These are phyloP conservation scores for Chelon labrosus DNA, from an alignment of 2,797 vertebrate species.

Conservation along the genomic window DNA sequence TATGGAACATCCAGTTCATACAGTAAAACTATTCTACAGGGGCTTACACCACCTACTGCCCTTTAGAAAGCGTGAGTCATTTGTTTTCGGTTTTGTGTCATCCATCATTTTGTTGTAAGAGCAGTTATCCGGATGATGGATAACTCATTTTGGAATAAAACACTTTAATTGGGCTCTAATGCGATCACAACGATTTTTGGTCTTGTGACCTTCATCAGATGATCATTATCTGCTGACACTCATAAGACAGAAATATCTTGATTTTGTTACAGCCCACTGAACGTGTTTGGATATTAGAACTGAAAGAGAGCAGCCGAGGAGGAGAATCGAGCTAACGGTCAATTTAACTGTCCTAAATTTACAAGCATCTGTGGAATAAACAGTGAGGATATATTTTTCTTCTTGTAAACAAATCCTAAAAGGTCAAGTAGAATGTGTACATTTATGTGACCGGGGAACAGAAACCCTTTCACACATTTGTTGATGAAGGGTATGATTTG, in stretches of 20 bases:
- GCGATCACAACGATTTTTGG: constrained; percentile 51
- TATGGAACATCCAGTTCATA: constrained; percentile 5
- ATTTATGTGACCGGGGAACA: constrained; percentile 7
- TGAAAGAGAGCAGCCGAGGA: constrained; percentile 4
- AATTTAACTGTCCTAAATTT: neutral
- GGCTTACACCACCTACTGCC: constrained; percentile 1
- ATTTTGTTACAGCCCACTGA: constrained; percentile 34
- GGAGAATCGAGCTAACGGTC: no score
- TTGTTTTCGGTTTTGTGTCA: constrained; percentile 16
- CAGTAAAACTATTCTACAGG: constrained; percentile 15
- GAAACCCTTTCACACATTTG: constrained; percentile 8
- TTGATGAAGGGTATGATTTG: constrained; percentile 25
- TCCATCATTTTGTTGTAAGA: constrained; percentile 41
- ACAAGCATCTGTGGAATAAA: neutral
- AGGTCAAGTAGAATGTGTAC: neutral
- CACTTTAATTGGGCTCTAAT: constrained; percentile 64
- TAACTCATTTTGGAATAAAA: constrained; percentile 56
- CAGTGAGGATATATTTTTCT: neutral
- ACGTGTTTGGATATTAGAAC: neutral
- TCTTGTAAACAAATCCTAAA: neutral
- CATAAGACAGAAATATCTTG: constrained; percentile 52
- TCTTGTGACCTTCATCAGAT: constrained; percentile 64
- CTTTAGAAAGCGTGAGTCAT: constrained; percentile 24
- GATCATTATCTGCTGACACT: constrained; percentile 58
- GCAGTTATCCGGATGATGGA: constrained; percentile 51